Evolutionary conservation across 2,113 vertebrate species (phyloP), one percentile per base, ranked within the genome.

Genomic region (Uria lomvia): DNA sequence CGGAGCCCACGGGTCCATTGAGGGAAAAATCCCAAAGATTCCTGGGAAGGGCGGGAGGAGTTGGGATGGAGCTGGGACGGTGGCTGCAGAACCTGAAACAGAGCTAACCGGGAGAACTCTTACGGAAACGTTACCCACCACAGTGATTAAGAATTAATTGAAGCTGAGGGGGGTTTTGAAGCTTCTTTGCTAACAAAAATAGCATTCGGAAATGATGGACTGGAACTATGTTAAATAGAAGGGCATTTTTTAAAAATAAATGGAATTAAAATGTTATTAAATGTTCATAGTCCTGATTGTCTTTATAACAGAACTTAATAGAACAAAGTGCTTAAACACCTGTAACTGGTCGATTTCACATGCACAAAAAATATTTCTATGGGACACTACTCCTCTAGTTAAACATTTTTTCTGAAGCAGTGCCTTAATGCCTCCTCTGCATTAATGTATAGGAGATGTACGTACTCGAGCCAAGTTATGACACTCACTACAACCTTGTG

Each of bases 221-320:
- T 67, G 40, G 8, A 67, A 49, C 36, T 32, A 23, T 2, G 3
- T 72, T 78, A 38, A 50, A 40, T 43, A 36, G 5, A 60, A n/a
- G 4, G 40, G 15, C 1, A 22, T 52, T 89, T 76, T 17, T 0
- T 0, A 2, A 27, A 76, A 72, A n/a, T 2, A 40, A 71, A 38
- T 18, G 1, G 2, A 40, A 43, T 84, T 65, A 3, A 55, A 79
- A 36, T 65, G 11, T 82, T 68, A n/a, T 11, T 74, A 47, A 30
- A 56, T 56, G 5, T 72, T 60, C 30, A 13, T 47, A 52, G 16
- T 84, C 24, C 65, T 66, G 82, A 42, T 10, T 53, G 34, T 72
- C 49, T 78, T 68, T 24, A 3, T 62, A 65, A 29, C 30, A 90
- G 49, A 81, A 19, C 29, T 58, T 75, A 82, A 75, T 7, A 82